Evolutionary conservation across 2,113 vertebrate genomes (phyloP), one percentile per base, ranked within the genome.

Genomic region (Sylvia atricapilla): DNA sequence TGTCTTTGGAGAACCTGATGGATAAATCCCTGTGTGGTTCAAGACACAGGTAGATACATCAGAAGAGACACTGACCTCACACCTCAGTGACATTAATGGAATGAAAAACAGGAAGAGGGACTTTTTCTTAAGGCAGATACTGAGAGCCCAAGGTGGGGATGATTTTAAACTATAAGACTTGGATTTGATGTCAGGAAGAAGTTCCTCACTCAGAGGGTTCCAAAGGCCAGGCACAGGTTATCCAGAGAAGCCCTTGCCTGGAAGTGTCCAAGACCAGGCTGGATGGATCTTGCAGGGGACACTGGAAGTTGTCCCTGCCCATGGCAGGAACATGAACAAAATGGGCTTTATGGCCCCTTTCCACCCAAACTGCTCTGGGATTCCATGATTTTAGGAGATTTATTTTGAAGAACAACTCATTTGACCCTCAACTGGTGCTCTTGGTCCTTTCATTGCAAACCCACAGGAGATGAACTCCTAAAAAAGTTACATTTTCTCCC

Each of bases 61-160:
- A 60, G 23, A 33, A 44, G 35, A 81, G 46, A 52, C 2, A 2
- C 2, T 20, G 39, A 25, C 10, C 46, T 60, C 53, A 39, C 24
- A 39, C 6, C 24, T n/a, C 39, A 53, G 70, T 6, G 20, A 35
- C 7, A 15, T 1, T 2, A 21, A 41, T 5, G 24, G 0, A 5
- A 22, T 25, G 13, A 41, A 62, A 47, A 41, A 3, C 5, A 67
- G 10, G 3, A 15, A 13, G 33, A 30, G 23, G 10, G 46, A 13
- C 24, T 22, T 62, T 39, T 58, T 7, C 10, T 12, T 47, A 2
- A 10, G 33, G 53, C 3, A 82, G 16, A 21, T 1, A 39, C 3
- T 9, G 52, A 46, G 1, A 31, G 39, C 9, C 15, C 20, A 30
- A 31, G 5, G 10, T 2, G 53, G 15, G 19, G 10, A 9, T 11